Base-by-base conservation (phyloP, 2,113 vertebrate genomes). In the Castor canadensis region DNA sequence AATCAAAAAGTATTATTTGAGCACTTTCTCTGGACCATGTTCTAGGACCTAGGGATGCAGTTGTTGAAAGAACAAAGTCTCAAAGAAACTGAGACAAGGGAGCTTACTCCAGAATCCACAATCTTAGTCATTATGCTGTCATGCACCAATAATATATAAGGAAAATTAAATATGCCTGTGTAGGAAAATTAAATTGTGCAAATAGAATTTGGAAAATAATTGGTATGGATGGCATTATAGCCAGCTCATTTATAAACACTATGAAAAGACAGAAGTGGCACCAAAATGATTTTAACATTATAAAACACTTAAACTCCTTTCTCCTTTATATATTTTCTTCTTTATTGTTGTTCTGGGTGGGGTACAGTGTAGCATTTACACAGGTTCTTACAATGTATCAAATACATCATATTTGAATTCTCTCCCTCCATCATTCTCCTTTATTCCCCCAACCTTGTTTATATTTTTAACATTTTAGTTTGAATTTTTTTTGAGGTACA, bases 251-350 rank as follows among this genome's bases (percentile, higher is more conserved):
- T 56, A 32, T 80, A 93, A 91, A 88, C 3, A 80, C 38, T 12
- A 71, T 45, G 17, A 91, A 38, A n/a, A n/a, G n/a, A 69, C 22
- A 24, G 1, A 91, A 91, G 80, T 52, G 45, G 10, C 13, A 92
- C 47, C 49, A 82, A 82, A 69, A 92, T 94, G 7, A 77, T 88
- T 88, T 90, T 58, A 82, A 80, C 24, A 69, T 94, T 52, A 83
- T 66, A 93, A 83, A 80, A 66, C 26, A 72, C 89, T 91, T 56
- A 89, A 96, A 52, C 10, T 49, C 72, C 47, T 77, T 91, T 58
- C 56, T 58, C 56, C 56, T 22, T 22, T 54, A 56, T 56, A 56
- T 56, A 16, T 56, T 56, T 56, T 56, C 54, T 56, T 56, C 19
- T 56, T 56, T 54, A n/a, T n/a, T n/a, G n/a, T n/a, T n/a, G n/a